These are phyloP conservation scores for Synanthedon formicaeformis DNA, from an alignment of 2,888 invertebrate genomes.

Conservation along the genomic window DNA sequence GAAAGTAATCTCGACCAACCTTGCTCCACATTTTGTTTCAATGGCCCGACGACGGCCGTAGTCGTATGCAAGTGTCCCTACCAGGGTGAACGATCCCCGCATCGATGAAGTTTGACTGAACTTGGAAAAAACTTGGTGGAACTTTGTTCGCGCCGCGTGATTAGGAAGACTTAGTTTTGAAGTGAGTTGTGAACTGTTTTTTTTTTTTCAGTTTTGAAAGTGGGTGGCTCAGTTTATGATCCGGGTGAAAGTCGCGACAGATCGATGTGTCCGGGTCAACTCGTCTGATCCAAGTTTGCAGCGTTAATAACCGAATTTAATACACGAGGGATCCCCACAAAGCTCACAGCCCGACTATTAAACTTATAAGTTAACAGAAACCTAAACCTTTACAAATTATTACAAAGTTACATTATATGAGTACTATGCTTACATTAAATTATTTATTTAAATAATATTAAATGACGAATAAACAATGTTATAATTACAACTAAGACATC, in stretches of 20 bases:
- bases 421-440: no score
- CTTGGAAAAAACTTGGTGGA: slow-evolving; percentile 64
- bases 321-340: slow-evolving; percentile 35
- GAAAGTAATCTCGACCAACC: slow-evolving; percentile 66
- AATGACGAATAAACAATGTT: no score
- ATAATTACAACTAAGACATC: no score
- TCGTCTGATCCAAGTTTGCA: slow-evolving; percentile 58
- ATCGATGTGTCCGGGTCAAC: slow-evolving; percentile 64
- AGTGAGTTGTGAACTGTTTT: slow-evolving; percentile 63
- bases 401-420: no score
- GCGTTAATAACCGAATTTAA: slow-evolving; percentile 65
- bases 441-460: no score
- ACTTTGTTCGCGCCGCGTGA: slow-evolving; percentile 66
- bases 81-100: slow-evolving; percentile 66
- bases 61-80: slow-evolving; percentile 68
- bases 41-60: slow-evolving; percentile 43
- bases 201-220: slow-evolving; percentile 66
- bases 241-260: slow-evolving; percentile 65
- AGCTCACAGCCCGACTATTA: not conserved
- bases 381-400: no score
- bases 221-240: slow-evolving; percentile 70
- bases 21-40: slow-evolving; percentile 67
- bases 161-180: slow-evolving; percentile 70
- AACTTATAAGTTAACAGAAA: slow-evolving; percentile 23
- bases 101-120: slow-evolving; percentile 66